Evolutionary conservation across 1,140 invertebrate species (phyloP).

Genomic region (Scaptodrosophila lebanonensis): DNA sequence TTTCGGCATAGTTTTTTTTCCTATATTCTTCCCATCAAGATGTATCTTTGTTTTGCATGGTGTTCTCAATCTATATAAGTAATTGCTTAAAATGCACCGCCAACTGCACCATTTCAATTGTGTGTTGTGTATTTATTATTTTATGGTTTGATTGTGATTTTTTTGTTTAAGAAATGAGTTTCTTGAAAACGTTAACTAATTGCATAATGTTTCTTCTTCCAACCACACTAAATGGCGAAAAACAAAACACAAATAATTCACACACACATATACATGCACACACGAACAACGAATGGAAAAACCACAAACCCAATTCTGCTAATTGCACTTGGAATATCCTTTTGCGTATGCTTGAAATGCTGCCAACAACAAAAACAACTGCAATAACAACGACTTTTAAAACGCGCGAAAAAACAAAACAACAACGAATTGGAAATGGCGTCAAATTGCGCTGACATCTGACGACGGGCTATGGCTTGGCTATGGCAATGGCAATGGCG

Average conservation of each 20-base stretch:
- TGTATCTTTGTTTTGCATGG: constrained; percentile 33
- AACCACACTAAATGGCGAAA: constrained; percentile 7
- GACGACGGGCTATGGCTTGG: too few species aligned
- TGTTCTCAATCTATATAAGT: constrained; percentile 53
- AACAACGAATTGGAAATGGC: constrained; percentile 55
- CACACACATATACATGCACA: constrained; percentile 7
- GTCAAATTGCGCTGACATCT: constrained; percentile 76
- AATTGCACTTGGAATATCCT: constrained; percentile 75
- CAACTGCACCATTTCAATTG: constrained; percentile 47
- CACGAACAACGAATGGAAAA: constrained; percentile 37
- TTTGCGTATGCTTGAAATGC: constrained; percentile 54
- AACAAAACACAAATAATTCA: constrained; percentile 15
- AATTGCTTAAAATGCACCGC: constrained; percentile 52
- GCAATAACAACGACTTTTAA: constrained; percentile 21
- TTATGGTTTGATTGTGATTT: constrained; percentile 15
- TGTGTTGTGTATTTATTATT: constrained; percentile 12
- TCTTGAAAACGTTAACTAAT: constrained; percentile 63
- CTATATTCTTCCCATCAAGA: constrained; percentile 12
- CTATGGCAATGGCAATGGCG: neutral
- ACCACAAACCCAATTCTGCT: constrained; percentile 72
- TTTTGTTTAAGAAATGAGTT: constrained; percentile 10
- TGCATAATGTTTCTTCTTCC: constrained; percentile 58
- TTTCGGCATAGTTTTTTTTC: neutral
- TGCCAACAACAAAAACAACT: constrained; percentile 33
- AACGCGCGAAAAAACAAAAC: constrained; percentile 25